Evolutionary conservation across 53 echinoderm and acorn worm genomes (phyloP).

Genomic region (Stichopus horrens): DNA sequence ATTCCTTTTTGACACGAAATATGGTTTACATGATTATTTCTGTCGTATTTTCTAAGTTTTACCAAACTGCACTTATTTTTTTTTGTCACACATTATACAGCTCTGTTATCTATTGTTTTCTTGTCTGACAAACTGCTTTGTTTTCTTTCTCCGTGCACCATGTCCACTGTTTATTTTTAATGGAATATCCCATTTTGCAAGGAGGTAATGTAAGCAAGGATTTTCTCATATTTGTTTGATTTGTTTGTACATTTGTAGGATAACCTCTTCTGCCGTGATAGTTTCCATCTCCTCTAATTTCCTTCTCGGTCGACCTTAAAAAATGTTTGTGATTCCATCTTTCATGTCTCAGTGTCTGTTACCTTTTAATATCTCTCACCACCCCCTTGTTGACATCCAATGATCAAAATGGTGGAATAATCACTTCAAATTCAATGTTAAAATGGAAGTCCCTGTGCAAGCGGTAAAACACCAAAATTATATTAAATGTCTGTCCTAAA

Average conservation of each 20-base stretch:
- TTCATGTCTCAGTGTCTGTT: not conserved
- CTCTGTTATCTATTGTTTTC: not conserved
- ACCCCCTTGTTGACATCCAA: not conserved
- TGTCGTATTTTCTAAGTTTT: too few relatives aligned
- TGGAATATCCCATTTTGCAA: conserved; percentile 36
- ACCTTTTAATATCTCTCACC: not conserved
- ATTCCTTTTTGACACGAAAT: too few relatives aligned
- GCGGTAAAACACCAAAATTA: too few relatives aligned
- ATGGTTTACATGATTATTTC: too few relatives aligned
- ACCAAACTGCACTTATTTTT: too few relatives aligned
- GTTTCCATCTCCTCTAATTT: not conserved
- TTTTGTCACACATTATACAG: not conserved
- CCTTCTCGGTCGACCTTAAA: too few relatives aligned
- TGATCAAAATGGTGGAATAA: too few relatives aligned
- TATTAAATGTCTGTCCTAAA: too few relatives aligned
- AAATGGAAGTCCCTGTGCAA: too few relatives aligned
- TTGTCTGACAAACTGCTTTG: conserved; percentile 3
- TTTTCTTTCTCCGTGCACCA: conserved; percentile 15
- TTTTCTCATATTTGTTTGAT: not conserved
- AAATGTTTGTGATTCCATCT: not conserved
- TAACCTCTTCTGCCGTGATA: not conserved
- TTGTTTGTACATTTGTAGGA: not conserved
- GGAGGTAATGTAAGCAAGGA: conserved; percentile 30
- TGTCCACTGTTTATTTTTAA: not conserved
- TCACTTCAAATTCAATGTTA: too few relatives aligned